Evolutionary conservation across 2,888 invertebrate genomes (phyloP).

Genomic region (Protophormia terraenovae): DNA sequence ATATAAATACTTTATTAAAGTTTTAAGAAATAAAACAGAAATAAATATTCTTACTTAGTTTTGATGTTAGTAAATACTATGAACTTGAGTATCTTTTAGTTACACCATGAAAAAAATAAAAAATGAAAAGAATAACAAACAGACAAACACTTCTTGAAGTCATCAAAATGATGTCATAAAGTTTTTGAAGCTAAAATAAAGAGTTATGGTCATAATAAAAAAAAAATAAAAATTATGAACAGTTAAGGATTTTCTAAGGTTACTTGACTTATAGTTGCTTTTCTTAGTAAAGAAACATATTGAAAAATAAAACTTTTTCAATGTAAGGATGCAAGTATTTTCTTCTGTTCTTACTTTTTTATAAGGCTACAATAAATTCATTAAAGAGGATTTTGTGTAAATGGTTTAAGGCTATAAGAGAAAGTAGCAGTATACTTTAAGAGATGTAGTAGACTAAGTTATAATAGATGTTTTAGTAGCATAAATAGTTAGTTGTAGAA

Average conservation of each 20-base stretch:
- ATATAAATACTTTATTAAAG: not conserved
- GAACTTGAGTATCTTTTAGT: no score
- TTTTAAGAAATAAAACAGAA: not conserved
- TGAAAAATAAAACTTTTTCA: not conserved
- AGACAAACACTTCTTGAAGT: not conserved
- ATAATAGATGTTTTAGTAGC: no score
- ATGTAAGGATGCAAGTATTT: not conserved
- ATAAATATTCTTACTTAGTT: not conserved
- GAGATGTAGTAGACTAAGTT: no score
- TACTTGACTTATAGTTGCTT: not conserved
- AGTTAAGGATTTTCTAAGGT: slow-evolving; percentile 4
- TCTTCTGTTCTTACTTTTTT: not conserved
- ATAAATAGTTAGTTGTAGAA: no score
- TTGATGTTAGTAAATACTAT: not conserved
- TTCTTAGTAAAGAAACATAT: not conserved
- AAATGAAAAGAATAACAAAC: not conserved
- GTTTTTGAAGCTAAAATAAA: slow-evolving; percentile 9
- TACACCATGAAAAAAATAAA: not conserved
- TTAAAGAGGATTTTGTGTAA: not conserved
- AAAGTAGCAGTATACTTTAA: no score
- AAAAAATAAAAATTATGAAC: not conserved
- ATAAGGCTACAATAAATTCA: not conserved
- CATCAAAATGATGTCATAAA: slow-evolving; percentile 30
- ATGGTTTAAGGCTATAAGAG: not conserved
- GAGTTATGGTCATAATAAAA: not conserved